Evolutionary conservation across 1,140 invertebrate genomes (phyloP).

Genomic region (Neuroterus valhalla): DNA sequence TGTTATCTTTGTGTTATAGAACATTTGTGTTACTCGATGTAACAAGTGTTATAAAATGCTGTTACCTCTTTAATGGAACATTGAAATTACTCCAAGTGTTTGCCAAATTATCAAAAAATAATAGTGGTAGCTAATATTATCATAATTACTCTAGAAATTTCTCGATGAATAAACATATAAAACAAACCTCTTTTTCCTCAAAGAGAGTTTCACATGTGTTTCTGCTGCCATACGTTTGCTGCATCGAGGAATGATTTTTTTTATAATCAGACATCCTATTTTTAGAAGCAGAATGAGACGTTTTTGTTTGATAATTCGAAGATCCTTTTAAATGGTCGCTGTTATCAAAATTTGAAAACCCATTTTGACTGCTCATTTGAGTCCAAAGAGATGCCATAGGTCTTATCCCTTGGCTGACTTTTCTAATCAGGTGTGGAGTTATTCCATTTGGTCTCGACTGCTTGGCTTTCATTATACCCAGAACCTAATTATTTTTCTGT

Average conservation of each 20-base stretch:
- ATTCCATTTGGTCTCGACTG: constrained; percentile 60
- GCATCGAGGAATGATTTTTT: neutral
- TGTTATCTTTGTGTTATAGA: too few relatives aligned
- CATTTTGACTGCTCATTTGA: constrained; percentile 42
- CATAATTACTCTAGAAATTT: neutral
- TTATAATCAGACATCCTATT: neutral
- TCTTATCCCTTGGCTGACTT: constrained; percentile 61
- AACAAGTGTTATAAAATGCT: too few relatives aligned
- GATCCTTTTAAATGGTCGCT: neutral
- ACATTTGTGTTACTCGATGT: too few relatives aligned
- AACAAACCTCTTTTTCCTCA: constrained; percentile 35
- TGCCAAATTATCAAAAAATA: too few relatives aligned
- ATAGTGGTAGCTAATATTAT: constrained; percentile 18
- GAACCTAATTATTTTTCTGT: constrained; percentile 57
- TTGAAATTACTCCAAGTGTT: too few relatives aligned
- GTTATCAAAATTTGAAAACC: constrained; percentile 6
- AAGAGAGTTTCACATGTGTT: constrained; percentile 32
- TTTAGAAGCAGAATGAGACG: neutral
- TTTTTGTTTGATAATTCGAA: constrained; percentile 24
- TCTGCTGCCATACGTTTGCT: constrained; percentile 32
- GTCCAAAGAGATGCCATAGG: constrained; percentile 57
- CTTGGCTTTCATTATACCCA: constrained; percentile 74
- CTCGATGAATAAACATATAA: neutral
- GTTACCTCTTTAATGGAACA: too few relatives aligned
- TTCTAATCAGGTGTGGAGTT: constrained; percentile 56